A percentile compares a stretch with the other conserved stretches of the same genome.
These are phyloP conservation scores for Eristalis arbustorum DNA, from an alignment of 2,888 invertebrate species.

Conservation along the genomic window DNA sequence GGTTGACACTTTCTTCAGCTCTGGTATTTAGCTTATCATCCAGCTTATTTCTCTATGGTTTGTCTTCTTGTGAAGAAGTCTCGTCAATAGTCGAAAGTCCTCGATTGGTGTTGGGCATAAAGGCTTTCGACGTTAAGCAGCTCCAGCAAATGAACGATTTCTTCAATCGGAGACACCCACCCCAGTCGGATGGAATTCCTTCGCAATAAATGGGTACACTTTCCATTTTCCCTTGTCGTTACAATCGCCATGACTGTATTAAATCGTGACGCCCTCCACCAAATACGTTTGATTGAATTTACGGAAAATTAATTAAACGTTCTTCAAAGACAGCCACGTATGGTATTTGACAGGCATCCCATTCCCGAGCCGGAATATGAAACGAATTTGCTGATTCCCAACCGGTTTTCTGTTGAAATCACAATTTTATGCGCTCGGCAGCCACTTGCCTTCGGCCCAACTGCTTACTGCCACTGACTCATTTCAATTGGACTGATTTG, in stretches of 20 bases:
- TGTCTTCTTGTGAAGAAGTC: too few relatives aligned
- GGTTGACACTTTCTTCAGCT: too few relatives aligned
- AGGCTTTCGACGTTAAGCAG: too few relatives aligned
- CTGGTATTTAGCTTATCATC: too few relatives aligned
- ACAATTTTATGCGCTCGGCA: constrained; percentile 21
- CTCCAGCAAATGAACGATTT: too few relatives aligned
- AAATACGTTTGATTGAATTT: background rate
- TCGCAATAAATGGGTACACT: too few relatives aligned
- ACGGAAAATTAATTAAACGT: background rate
- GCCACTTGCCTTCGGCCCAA: background rate
- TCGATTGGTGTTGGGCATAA: too few relatives aligned
- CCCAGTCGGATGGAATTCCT: too few relatives aligned
- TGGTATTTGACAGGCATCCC: background rate
- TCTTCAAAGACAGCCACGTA: background rate
- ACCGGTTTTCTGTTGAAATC: constrained; percentile 38
- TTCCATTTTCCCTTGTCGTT: background rate
- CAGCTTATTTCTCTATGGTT: too few relatives aligned
- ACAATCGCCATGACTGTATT: background rate
- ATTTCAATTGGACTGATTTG: constrained; percentile 17
- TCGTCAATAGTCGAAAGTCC: too few relatives aligned
- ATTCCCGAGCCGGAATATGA: constrained; percentile 12
- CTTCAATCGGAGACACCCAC: too few relatives aligned
- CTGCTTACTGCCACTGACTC: background rate
- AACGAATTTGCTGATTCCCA: constrained; percentile 46
- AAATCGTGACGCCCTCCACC: background rate